Base-by-base conservation (phyloP, 1,140 invertebrate genomes). In the Drosophila novamexicana region DNA sequence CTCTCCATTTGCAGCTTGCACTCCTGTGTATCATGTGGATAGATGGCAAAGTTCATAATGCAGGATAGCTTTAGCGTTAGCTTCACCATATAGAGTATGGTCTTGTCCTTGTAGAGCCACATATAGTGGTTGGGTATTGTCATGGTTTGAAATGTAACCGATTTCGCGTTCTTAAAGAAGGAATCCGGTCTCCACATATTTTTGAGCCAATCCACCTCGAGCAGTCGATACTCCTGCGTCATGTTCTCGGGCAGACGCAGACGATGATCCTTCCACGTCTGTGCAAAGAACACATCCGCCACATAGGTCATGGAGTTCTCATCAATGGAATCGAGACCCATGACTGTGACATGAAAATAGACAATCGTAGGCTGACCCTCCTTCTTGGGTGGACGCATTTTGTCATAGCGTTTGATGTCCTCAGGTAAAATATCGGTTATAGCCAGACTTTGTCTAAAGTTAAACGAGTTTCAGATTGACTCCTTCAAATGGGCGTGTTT, bases 261-360 rank as follows among this genome's bases (percentile, higher is more conserved):
- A 22, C 97, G 94, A 91, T 97, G 95, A 91, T 98, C 97, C 90
- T 97, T 97, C 97, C 97, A 97, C 5, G 96, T 97, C 93, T 98
- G 97, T 14, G 97, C 97, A 86, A 98, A 97, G 91, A 98, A 98
- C 85, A 98, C 97, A 83, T 98, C 97, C 1, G 97, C 97, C 0
- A 96, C 97, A 75, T 97, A 98, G 0, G 97, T 98, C 97, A 98
- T 98, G 8, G 97, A 98, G 77, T 95, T 97, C 92, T 98, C 97
- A 84, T 98, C 97, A 45, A 98, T 98, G 10, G 97, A 98, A 93
- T 98, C 97, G 47, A 98, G 93, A 7, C 97, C 97, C 96, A 98
- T 97, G 7, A 98, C 97, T 0, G 97, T 98, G 1, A 98, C 97
- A 91, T 98, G 97, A 93, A 98, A 98, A 92, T 96, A 96, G 3